Evolutionary conservation across 1,140 invertebrate genomes (phyloP), one percentile per base, ranked within the genome.

Genomic region (Zaprionus nigranus): DNA sequence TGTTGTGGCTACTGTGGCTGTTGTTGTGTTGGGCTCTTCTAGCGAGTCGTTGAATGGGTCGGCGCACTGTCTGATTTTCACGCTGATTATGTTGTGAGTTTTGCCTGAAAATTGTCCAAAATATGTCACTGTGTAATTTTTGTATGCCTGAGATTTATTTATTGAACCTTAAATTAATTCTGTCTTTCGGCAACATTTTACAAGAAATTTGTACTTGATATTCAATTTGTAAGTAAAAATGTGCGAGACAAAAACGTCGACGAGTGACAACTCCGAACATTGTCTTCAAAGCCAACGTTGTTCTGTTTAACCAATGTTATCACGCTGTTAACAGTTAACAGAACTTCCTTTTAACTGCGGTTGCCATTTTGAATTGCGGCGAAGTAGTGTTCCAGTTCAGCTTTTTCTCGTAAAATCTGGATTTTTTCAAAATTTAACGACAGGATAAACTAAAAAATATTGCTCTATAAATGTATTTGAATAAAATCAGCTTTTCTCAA

Each of bases 81-180:
- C 73, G 75, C 40, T 79, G 82, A 62, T 82, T 86, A 17, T 77
- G 80, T 59, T 82, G 82, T 26, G 73, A 63, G 51, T 85, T 68
- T 67, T 82, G 77, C 81, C 83, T 86, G 65, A 61, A 38, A 78
- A 68, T 24, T 11, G 13, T 34, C 34, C 24, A 28, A 51, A 24
- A 51, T 13, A 7, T 22, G n/a, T 12, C 20, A 46, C 5, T 46
- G 24, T 15, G 24, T 11, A 34, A 58, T 30, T 46, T 28, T 15
- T 12, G 3, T 2, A 7, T 56, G 54, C 11, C 13, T 17, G 11
- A 51, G 24, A 26, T 56, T n/a, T 38, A 34, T 2, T 56, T n/a
- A 6, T 65, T 58, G 5, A 59, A 80, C 67, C 74, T 78, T 38
- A 74, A 69, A 46, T 71, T 17, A 49, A 78, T 67, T 43, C 51